Evolutionary conservation across 2,888 invertebrate genomes (phyloP).

Genomic region (Chorisops tibialis): DNA sequence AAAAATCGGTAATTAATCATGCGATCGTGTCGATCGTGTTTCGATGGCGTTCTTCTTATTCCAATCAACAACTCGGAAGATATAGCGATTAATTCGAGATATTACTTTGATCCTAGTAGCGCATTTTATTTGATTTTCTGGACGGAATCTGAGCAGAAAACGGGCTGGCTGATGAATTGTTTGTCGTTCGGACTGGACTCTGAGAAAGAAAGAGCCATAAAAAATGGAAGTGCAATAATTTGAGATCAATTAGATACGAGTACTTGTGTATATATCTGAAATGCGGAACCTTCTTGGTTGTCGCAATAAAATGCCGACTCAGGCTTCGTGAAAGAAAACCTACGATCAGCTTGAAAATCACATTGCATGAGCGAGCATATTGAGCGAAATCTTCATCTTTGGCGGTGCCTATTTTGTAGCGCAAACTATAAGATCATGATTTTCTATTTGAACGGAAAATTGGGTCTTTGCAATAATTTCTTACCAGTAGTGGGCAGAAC

Average conservation of each 20-base stretch:
- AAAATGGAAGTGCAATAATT: background rate
- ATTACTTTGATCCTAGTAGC: background rate
- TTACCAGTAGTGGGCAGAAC: too few species aligned
- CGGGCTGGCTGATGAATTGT: background rate
- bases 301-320: background rate
- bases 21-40: conserved; percentile 29
- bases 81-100: background rate
- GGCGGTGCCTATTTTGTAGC: conserved; percentile 6
- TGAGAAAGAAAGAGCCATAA: background rate
- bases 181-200: background rate
- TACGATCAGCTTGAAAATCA: background rate
- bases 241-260: conserved; percentile 10
- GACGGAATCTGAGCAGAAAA: background rate
- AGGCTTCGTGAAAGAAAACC: background rate
- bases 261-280: background rate
- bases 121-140: background rate
- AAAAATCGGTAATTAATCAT: conserved; percentile 32
- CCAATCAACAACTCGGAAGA: conserved; percentile 1
- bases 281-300: background rate
- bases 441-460: background rate
- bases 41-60: conserved; percentile 1
- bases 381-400: background rate
- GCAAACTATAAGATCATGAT: background rate
- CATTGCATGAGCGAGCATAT: background rate
- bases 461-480: too few species aligned